phyloP scores from a whole-genome alignment of 2,888 invertebrate genomes.

The Cepaea hortensis region DNA sequence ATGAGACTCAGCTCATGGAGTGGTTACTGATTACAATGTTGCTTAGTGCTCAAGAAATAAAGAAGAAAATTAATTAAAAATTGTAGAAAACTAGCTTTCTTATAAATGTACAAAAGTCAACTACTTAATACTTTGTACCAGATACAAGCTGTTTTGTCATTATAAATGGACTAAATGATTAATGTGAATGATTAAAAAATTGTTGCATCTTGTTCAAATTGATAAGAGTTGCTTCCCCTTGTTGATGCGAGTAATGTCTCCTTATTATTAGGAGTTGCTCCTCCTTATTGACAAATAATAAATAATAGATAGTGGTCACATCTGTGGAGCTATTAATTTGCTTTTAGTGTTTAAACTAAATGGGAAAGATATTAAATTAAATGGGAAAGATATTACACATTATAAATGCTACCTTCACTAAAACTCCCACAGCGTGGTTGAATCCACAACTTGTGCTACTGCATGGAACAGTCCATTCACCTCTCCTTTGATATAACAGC shows the following conservation, averaged over 20 bases:
- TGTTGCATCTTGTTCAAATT: background rate
- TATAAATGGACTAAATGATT: too few relatives aligned
- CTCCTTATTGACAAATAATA: background rate
- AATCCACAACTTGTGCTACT: slow-evolving; percentile 53
- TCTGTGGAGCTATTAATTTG: background rate
- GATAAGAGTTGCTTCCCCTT: background rate
- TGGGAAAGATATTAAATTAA: background rate
- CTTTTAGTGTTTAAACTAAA: background rate
- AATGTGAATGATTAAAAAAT: too few relatives aligned
- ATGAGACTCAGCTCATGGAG: too few relatives aligned
- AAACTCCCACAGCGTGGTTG: slow-evolving; percentile 64
- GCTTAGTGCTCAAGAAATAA: too few relatives aligned
- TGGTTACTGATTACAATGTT: too few relatives aligned
- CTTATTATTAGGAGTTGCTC: background rate
- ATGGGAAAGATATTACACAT: background rate
- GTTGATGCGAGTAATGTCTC: background rate
- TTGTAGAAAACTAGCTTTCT: too few relatives aligned
- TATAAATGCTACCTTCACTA: slow-evolving; percentile 46
- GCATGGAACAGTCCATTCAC: slow-evolving; percentile 74
- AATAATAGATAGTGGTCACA: background rate
- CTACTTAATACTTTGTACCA: too few relatives aligned
- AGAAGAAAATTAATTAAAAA: too few relatives aligned
- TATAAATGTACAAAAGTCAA: too few relatives aligned
- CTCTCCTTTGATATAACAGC: slow-evolving; percentile 78
- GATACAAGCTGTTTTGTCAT: too few relatives aligned